Evolutionary conservation across 2,797 vertebrate species (phyloP), one percentile per base, ranked within the genome.

Genomic region (Psittacula derbiana): DNA sequence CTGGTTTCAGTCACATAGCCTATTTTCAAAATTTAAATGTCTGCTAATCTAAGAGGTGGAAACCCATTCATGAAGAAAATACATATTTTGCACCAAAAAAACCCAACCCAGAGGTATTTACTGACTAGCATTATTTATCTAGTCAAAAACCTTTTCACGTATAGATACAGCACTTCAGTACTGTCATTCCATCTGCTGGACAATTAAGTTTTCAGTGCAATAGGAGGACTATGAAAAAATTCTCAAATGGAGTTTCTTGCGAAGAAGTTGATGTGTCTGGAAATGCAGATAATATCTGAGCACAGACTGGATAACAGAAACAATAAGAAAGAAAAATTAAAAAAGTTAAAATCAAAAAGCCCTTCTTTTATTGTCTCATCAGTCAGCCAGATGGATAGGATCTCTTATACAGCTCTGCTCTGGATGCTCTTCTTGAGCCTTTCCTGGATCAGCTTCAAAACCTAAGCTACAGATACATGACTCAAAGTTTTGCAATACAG

Each of bases 401-500:
- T 94, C 73, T 81, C 60, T 66, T 64, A 66, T n/a, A 28, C 38
- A 21, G 15, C 44, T 73, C 69, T 28, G 16, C 55, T 81, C 47
- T 82, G 80, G 28, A 69, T 86, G 41, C 5, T 72, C 43, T 86
- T 72, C 38, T 47, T 86, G 58, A 93, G 60, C 66, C 36, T 43
- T 62, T 91, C 50, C 60, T 53, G 14, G 40, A 33, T 80, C 50
- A 88, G 62, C 55, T 84, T 73, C 80, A 76, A 90, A 92, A 57
- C 38, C 74, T 0, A 60, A 24, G 23, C 65, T 79, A 66, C 0
- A 2, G 31, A 24, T 58, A 79, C 19, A 44, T 58, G 73, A 89
- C 61, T 70, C 47, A 21, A 78, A 75, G 43, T 88, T 96, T 93
- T 76, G 80, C 66, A 90, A 92, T 40, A 65, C 83, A 88, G 41